These are phyloP conservation scores for Phenganax subtilis DNA, from an alignment of 92 coral and sea anemone species.

Conservation along the genomic window DNA sequence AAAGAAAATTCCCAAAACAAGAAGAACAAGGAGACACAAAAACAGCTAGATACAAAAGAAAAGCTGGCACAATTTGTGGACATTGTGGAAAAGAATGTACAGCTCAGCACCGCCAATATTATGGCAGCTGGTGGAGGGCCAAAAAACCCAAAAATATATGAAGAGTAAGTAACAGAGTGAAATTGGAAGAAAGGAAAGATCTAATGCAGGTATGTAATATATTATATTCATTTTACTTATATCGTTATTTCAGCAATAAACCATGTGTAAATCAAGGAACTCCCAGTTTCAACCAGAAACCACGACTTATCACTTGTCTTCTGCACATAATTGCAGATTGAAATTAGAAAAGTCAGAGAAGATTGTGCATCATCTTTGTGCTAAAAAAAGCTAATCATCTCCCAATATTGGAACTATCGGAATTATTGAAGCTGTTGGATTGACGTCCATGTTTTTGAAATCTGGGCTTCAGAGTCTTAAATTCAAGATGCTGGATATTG, in stretches of 20 bases:
- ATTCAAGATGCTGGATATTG: conserved; percentile 15
- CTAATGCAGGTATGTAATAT: background rate
- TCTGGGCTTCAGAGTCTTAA: background rate
- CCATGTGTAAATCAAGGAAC: background rate
- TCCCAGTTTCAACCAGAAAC: background rate
- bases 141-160: background rate
- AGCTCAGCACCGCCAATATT: conserved; percentile 26
- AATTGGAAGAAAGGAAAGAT: background rate
- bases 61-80: conserved; percentile 18
- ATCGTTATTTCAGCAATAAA: background rate
- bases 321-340: conserved; percentile 6
- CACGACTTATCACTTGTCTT: background rate
- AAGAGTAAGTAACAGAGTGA: background rate
- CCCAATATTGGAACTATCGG: conserved; percentile 2
- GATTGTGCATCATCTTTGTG: background rate
- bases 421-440: background rate
- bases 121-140: conserved; percentile 35
- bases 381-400: background rate
- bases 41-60: conserved; percentile 17
- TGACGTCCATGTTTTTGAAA: background rate
- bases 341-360: background rate
- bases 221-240: background rate
- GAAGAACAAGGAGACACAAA: conserved; percentile 27
- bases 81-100: conserved; percentile 14
- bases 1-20: background rate